A percentile compares a stretch with the other conserved stretches of the same genome.
Evolutionary conservation across 1,140 invertebrate genomes (phyloP).

Genomic region (Aphis craccivora): DNA sequence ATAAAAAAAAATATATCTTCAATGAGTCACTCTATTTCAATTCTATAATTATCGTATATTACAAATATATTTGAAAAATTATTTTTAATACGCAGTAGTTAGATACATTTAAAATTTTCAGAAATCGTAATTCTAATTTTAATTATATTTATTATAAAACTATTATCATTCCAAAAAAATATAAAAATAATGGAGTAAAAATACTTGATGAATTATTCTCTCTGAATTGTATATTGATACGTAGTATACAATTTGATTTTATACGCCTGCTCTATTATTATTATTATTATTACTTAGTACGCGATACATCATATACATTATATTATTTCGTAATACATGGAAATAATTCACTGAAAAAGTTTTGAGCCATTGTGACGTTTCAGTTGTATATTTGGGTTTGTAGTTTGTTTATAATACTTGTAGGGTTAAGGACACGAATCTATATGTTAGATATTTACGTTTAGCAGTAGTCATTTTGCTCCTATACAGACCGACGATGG

Average conservation of each 20-base stretch:
- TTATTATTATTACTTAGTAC: background rate
- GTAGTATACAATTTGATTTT: background rate
- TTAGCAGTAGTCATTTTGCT: background rate
- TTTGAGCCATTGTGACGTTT: background rate
- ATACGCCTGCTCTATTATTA: background rate
- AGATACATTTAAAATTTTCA: background rate
- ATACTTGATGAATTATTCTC: background rate
- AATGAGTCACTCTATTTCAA: too few species aligned
- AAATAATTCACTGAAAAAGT: slow-evolving; percentile 7
- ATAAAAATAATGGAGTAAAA: background rate
- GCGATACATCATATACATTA: background rate
- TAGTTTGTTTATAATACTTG: background rate
- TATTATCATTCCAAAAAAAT: background rate
- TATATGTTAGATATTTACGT: background rate
- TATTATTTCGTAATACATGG: slow-evolving; percentile 2
- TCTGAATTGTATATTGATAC: background rate
- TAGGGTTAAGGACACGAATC: background rate
- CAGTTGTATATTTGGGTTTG: background rate
- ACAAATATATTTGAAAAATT: background rate
- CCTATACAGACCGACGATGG: background rate
- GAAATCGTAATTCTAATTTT: background rate
- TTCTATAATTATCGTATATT: too few species aligned
- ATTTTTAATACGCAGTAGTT: background rate
- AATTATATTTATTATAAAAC: background rate
- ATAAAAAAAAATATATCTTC: background rate